phyloP scores from a whole-genome alignment of 2,888 invertebrate genomes.

The Nycteola revayana region DNA sequence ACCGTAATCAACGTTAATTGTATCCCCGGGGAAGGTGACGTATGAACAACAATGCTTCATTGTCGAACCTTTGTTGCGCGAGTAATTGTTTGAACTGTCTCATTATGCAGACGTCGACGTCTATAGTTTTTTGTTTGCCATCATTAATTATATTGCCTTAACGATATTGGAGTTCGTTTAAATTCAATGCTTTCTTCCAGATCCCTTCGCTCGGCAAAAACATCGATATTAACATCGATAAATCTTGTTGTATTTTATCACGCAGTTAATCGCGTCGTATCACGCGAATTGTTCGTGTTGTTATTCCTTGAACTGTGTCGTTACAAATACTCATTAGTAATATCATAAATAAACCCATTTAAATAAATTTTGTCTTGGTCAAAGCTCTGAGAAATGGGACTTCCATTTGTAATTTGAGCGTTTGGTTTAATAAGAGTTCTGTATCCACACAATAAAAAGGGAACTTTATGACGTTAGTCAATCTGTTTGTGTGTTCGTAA shows the following conservation, averaged over 20 bases:
- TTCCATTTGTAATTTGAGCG: too few species aligned
- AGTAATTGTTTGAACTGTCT: slow-evolving; percentile 59
- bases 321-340: too few species aligned
- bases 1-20: slow-evolving; percentile 60
- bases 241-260: slow-evolving; percentile 19
- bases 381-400: too few species aligned
- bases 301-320: too few species aligned
- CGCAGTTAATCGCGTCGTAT: slow-evolving; percentile 26
- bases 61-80: slow-evolving; percentile 48
- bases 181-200: slow-evolving; percentile 25
- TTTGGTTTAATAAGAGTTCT: too few species aligned
- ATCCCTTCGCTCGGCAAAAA: slow-evolving; percentile 13
- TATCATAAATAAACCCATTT: too few species aligned
- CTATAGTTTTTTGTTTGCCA: slow-evolving; percentile 33
- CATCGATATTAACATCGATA: slow-evolving; percentile 24
- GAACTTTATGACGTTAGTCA: too few species aligned
- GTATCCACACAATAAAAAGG: too few species aligned
- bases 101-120: slow-evolving; percentile 43
- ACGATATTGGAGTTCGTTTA: slow-evolving; percentile 23
- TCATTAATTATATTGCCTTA: slow-evolving; percentile 31
- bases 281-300: slow-evolving; percentile 27
- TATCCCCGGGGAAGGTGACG: slow-evolving; percentile 53
- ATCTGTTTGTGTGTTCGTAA: too few species aligned
- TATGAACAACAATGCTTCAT: slow-evolving; percentile 54
- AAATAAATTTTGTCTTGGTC: too few species aligned